phyloP scores from a whole-genome alignment of 2,888 invertebrate genomes.

The Yponomeuta evonymella region DNA sequence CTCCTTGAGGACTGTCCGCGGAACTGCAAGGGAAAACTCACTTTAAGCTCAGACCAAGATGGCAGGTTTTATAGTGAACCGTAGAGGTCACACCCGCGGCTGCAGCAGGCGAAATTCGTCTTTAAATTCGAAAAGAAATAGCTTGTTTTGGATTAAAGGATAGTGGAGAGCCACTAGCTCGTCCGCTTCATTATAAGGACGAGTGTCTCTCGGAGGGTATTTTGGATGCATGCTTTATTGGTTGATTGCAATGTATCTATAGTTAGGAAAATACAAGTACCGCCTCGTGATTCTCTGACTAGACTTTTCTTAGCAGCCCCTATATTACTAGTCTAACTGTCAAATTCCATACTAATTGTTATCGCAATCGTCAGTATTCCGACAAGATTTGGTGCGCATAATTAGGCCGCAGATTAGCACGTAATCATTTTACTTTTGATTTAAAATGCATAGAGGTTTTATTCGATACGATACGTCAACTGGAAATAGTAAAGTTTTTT shows the following conservation, averaged over 20 bases:
- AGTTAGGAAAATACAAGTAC: not conserved
- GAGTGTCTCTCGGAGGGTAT: not conserved
- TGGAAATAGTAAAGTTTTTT: too few species aligned
- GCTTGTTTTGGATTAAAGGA: not conserved
- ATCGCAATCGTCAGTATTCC: too few species aligned
- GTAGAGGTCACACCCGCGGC: not conserved
- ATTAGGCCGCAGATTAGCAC: too few species aligned
- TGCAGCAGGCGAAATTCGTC: not conserved
- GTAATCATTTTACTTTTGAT: too few species aligned
- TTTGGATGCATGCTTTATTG: not conserved
- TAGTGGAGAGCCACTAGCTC: not conserved
- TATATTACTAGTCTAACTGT: too few species aligned
- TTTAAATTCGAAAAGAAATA: not conserved
- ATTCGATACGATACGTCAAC: too few species aligned
- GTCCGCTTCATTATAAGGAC: conserved; percentile 15
- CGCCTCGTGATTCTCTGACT: not conserved
- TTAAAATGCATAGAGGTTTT: too few species aligned
- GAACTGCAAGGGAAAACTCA: conserved; percentile 77
- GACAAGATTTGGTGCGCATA: too few species aligned
- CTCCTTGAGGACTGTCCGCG: conserved; percentile 88
- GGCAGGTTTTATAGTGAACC: not conserved
- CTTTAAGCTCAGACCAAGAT: conserved; percentile 31
- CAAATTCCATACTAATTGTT: too few species aligned
- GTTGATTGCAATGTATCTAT: not conserved
- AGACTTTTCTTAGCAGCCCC: too few species aligned